Evolutionary conservation across 2,888 invertebrate species (phyloP).

Genomic region (Pseudococcus jackbeardsleyi): DNA sequence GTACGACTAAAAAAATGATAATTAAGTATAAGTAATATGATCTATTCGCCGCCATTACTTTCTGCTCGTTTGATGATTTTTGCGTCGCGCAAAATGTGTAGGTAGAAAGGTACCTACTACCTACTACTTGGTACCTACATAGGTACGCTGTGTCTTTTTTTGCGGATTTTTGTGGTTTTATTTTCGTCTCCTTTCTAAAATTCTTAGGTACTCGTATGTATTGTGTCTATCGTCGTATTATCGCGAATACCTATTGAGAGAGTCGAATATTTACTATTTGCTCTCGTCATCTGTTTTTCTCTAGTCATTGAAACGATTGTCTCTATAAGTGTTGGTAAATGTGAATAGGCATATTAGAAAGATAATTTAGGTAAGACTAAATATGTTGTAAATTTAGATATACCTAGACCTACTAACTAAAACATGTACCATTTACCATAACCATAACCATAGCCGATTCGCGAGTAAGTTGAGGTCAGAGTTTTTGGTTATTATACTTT

Average conservation of each 20-base stretch:
- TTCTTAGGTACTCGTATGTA: neutral
- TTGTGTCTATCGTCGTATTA: neutral
- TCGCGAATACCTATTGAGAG: neutral
- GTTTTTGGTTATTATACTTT: no score
- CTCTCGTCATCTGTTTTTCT: neutral
- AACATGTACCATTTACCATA: no score
- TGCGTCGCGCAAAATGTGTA: no score
- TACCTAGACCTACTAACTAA: neutral
- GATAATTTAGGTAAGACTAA: neutral
- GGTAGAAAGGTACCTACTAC: no score
- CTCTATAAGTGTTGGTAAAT: neutral
- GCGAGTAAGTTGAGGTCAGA: no score
- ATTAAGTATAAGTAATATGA: no score
- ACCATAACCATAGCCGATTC: no score
- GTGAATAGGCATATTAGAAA: neutral
- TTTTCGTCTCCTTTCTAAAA: neutral
- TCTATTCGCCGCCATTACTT: no score
- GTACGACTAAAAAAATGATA: no score
- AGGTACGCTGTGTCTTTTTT: no score
- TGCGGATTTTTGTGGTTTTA: neutral
- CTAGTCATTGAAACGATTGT: neutral
- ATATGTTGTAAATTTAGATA: neutral
- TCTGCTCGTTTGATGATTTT: no score
- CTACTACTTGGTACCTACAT: no score
- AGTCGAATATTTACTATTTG: neutral